A percentile compares a stretch with the other conserved stretches of the same genome.
Evolutionary conservation across 1,140 invertebrate genomes (phyloP).

Genomic region (Atta cephalotes): DNA sequence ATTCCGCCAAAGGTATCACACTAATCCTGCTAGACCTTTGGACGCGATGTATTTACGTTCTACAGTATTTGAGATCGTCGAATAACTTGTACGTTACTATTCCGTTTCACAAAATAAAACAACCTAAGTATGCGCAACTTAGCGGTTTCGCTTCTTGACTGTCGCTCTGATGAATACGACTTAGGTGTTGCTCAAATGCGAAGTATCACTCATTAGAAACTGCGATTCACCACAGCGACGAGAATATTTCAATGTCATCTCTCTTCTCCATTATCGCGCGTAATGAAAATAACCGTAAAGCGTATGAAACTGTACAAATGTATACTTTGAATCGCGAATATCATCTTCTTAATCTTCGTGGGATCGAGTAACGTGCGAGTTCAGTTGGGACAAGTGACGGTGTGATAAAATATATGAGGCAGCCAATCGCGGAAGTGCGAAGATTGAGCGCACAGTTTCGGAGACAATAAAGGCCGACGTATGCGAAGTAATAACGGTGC

Average conservation of each 20-base stretch:
- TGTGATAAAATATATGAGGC: conserved; percentile 31
- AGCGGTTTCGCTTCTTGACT: conserved; percentile 4
- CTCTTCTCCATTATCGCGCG: background rate
- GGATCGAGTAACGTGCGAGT: background rate
- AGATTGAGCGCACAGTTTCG: conserved; percentile 27
- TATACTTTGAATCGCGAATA: conserved; percentile 13
- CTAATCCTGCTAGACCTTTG: background rate
- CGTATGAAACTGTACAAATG: background rate
- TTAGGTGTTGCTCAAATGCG: conserved; percentile 32
- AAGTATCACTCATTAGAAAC: conserved; percentile 16
- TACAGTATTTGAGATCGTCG: conserved; percentile 12
- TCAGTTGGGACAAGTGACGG: background rate
- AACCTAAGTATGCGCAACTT: conserved; percentile 14
- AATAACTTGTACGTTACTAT: conserved; percentile 19
- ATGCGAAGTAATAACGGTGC: conserved; percentile 40
- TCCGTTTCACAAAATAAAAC: conserved; percentile 12
- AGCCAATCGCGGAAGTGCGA: conserved; percentile 39
- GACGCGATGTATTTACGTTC: conserved; percentile 32
- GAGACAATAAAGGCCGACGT: conserved; percentile 39
- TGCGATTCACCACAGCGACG: conserved; percentile 11
- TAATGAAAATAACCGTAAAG: conserved; percentile 9
- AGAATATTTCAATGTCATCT: conserved; percentile 36
- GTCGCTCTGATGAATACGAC: conserved; percentile 22
- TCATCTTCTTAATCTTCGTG: conserved; percentile 21
- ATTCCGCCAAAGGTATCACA: background rate